Percentiles rank a stretch among this genome's conserved stretches.
Evolutionary conservation across 2,113 vertebrate species (phyloP).

Genomic region (Orcinus orca): DNA sequence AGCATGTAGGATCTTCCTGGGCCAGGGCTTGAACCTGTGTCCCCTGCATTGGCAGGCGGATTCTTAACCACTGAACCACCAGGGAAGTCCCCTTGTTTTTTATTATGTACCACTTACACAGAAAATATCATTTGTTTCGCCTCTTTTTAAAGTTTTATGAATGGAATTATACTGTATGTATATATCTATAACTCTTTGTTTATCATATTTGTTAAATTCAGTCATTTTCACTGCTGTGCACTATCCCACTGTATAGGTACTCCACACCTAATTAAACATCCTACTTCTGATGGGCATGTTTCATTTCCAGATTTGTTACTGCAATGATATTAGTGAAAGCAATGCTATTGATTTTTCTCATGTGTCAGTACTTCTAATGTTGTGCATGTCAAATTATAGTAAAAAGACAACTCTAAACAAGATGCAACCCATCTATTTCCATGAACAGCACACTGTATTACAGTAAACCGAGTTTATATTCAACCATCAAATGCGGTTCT

Average conservation of each 20-base stretch:
- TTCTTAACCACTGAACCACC: no score
- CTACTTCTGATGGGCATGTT: neutral
- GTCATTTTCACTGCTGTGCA: neutral
- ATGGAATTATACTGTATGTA: neutral
- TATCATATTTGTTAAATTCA: neutral
- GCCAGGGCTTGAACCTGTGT: no score
- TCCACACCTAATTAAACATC: neutral
- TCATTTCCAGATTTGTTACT: neutral
- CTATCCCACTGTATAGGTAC: neutral
- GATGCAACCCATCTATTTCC: no score
- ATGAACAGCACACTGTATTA: no score
- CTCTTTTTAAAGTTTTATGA: neutral
- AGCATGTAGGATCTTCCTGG: no score
- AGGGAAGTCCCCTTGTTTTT: neutral
- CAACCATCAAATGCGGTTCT: no score
- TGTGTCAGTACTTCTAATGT: no score
- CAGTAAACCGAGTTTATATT: no score
- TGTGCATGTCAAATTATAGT: no score
- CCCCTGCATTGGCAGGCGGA: no score
- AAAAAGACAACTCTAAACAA: no score
- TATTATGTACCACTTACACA: neutral
- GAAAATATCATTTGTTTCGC: neutral
- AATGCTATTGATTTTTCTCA: no score
- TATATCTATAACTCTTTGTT: neutral
- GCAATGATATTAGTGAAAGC: neutral